Evolutionary conservation across 2,797 vertebrate genomes (phyloP).

Genomic region (Catamblyrhynchus diadema): DNA sequence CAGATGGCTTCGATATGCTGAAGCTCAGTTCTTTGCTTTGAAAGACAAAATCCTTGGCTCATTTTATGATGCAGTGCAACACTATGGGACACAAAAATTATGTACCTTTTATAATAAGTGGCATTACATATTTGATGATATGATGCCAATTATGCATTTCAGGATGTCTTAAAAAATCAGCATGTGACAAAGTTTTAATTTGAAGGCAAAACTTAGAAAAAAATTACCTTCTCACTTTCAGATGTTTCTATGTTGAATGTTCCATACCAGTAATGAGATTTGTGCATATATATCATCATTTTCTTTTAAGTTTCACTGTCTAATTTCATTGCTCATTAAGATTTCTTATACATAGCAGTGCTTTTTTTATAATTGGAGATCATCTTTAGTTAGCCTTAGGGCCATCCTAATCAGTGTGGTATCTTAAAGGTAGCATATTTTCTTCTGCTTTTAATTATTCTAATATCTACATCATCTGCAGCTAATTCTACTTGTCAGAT

Average conservation of each 20-base stretch:
- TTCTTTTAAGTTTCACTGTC: conserved; percentile 1
- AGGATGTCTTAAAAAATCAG: neutral
- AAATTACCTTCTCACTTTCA: conserved; percentile 26
- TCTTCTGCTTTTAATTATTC: neutral
- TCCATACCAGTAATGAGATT: conserved; percentile 15
- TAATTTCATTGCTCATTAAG: conserved; percentile 43
- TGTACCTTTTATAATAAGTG: conserved; percentile 20
- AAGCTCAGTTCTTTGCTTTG: conserved; percentile 19
- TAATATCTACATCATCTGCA: neutral
- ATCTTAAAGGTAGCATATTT: neutral
- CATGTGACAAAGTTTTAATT: conserved; percentile 23
- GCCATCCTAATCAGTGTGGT: neutral
- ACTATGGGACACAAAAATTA: conserved; percentile 8
- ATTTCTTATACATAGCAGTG: neutral
- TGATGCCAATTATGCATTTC: conserved; percentile 14
- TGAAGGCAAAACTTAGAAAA: conserved; percentile 18
- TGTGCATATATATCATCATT: neutral
- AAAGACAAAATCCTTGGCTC: conserved; percentile 27
- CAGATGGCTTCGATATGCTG: conserved; percentile 41
- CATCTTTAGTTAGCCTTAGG: neutral
- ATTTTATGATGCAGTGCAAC: conserved; percentile 21
- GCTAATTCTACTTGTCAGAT: neutral
- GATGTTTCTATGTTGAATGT: conserved; percentile 6
- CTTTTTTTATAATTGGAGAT: neutral
- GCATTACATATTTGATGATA: neutral